Evolutionary conservation across 2,888 invertebrate species (phyloP).

Genomic region (Ornithoptera priamus): DNA sequence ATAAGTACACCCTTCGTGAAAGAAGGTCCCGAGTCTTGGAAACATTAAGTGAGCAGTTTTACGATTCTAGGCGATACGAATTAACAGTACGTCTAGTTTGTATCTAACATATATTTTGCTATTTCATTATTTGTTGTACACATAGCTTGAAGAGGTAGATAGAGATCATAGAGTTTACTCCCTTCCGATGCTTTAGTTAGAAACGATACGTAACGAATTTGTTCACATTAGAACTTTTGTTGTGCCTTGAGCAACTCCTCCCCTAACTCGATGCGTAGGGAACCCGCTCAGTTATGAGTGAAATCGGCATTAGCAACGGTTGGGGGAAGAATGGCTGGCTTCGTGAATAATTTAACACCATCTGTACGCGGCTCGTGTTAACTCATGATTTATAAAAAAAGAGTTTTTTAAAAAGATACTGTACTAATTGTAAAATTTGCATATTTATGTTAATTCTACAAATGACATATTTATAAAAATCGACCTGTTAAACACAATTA

Average conservation of each 20-base stretch:
- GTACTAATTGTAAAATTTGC: not conserved
- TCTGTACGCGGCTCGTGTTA: conserved; percentile 26
- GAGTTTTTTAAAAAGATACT: conserved; percentile 16
- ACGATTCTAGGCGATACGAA: too few relatives aligned
- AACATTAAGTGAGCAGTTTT: too few relatives aligned
- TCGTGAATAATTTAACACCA: conserved; percentile 27
- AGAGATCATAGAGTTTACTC: conserved; percentile 20
- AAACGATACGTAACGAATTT: conserved; percentile 23
- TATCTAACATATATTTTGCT: not conserved
- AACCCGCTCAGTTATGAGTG: conserved; percentile 27
- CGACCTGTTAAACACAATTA: not conserved
- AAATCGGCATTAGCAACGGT: conserved; percentile 29
- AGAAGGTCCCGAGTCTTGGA: too few relatives aligned
- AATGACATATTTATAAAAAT: not conserved
- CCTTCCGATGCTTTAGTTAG: not conserved
- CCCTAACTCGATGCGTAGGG: conserved; percentile 14
- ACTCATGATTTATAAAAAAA: not conserved
- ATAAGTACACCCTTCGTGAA: too few relatives aligned
- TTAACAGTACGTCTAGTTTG: not conserved
- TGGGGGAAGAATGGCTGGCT: conserved; percentile 22
- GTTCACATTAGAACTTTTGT: conserved; percentile 27
- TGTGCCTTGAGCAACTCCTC: conserved; percentile 25
- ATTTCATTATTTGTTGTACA: not conserved
- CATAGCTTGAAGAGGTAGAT: conserved; percentile 5
- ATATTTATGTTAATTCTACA: not conserved